A percentile compares a stretch with the other conserved stretches of the same genome.
phyloP scores from a whole-genome alignment of 2,888 invertebrate species.

The Mycogona germanica region DNA sequence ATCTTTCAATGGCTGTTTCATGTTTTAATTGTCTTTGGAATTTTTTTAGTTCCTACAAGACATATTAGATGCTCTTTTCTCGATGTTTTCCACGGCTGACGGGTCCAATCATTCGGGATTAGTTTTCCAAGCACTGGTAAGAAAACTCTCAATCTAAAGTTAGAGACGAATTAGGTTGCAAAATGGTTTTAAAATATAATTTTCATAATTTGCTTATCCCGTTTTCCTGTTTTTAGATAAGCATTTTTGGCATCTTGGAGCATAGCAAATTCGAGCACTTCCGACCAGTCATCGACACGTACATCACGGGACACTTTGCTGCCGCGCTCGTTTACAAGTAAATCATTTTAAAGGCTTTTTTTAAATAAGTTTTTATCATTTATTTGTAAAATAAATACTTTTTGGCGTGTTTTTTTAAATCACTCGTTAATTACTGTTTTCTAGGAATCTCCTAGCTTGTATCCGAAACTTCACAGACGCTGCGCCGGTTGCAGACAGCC shows the following conservation, averaged over 20 bases:
- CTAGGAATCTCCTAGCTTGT: constrained; percentile 68
- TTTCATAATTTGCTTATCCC: not conserved
- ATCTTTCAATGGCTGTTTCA: too few species aligned
- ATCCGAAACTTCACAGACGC: constrained; percentile 82
- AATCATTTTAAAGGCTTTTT: constrained; percentile 29
- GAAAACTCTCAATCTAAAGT: constrained; percentile 22
- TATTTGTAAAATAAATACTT: constrained; percentile 68
- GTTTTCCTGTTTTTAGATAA: constrained; percentile 40
- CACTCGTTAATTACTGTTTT: not conserved
- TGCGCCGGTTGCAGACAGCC: constrained; percentile 71
- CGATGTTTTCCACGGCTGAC: constrained; percentile 85
- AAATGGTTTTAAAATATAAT: not conserved
- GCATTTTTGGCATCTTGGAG: constrained; percentile 79
- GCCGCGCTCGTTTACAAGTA: constrained; percentile 88
- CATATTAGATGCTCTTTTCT: constrained; percentile 83
- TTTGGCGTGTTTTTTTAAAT: not conserved
- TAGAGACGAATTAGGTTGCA: too few species aligned
- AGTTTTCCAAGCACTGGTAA: constrained; percentile 76
- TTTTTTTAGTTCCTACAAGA: constrained; percentile 62
- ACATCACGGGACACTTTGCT: constrained; percentile 87
- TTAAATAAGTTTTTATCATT: not conserved
- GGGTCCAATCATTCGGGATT: constrained; percentile 80
- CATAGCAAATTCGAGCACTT: constrained; percentile 89
- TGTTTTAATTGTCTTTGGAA: too few species aligned
- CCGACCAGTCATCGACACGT: constrained; percentile 84